Percentiles rank a stretch among this genome's conserved stretches.
Conservation (phyloP, 2,797 vertebrate genomes). For the Melopsittacus undulatus region DNA sequence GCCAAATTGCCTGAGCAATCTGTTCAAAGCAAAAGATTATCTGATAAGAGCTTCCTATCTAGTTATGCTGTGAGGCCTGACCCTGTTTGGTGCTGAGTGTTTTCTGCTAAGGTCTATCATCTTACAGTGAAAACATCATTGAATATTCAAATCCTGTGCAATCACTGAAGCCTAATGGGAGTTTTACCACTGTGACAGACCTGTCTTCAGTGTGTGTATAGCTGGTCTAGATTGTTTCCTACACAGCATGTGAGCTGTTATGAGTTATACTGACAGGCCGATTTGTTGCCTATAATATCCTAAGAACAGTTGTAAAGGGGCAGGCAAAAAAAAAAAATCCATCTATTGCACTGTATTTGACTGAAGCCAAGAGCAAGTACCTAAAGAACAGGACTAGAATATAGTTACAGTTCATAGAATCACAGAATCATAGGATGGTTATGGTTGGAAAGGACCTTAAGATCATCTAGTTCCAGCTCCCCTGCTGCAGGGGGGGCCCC, state of each 20-base stretch:
- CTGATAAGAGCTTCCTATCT: constrained; percentile 51
- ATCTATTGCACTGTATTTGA: background rate
- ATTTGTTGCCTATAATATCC: background rate
- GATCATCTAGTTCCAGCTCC: background rate
- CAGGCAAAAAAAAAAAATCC: background rate
- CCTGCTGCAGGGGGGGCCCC: no score
- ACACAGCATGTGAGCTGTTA: background rate
- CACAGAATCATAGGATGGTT: background rate
- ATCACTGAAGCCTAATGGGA: background rate
- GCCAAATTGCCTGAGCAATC: constrained; percentile 4
- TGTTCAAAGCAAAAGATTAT: constrained; percentile 34
- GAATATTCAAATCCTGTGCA: background rate
- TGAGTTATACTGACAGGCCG: background rate
- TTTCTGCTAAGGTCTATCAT: background rate
- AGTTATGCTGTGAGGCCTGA: constrained; percentile 24
- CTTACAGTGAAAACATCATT: background rate
- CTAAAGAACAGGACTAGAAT: background rate
- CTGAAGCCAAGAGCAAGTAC: background rate
- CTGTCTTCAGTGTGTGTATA: background rate
- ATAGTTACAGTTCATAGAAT: background rate
- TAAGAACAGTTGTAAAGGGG: background rate
- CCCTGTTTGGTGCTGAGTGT: background rate
- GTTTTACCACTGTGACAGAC: background rate
- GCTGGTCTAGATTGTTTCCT: background rate
- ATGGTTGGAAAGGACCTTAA: background rate